Conservation (phyloP, 1,140 invertebrate species). For the Hyles euphorbiae region DNA sequence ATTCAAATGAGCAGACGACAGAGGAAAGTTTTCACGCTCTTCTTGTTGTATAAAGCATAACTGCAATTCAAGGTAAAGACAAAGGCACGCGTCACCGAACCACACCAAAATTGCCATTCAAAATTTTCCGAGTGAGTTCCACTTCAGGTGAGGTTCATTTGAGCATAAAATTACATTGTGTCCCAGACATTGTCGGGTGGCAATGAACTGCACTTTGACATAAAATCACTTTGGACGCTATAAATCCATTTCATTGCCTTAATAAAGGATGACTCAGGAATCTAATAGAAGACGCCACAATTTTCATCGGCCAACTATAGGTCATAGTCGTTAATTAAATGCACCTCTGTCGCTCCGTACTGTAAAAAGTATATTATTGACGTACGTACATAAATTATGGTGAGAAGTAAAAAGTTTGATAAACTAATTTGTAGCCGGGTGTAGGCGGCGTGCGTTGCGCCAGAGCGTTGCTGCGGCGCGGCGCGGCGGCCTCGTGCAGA, state of each 20-base stretch:
- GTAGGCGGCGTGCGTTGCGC: too few relatives aligned
- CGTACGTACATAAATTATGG: conserved; percentile 3
- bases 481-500: too few relatives aligned
- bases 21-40: conserved; percentile 61
- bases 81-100: conserved; percentile 51
- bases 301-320: conserved; percentile 55
- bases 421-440: neutral
- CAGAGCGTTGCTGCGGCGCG: too few relatives aligned
- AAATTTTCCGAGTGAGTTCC: conserved; percentile 69
- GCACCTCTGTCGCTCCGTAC: conserved; percentile 9
- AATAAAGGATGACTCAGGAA: conserved; percentile 70
- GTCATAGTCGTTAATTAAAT: conserved; percentile 46
- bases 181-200: conserved; percentile 66
- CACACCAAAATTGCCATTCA: conserved; percentile 65
- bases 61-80: conserved; percentile 59
- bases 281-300: conserved; percentile 63
- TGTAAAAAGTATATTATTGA: conserved; percentile 4
- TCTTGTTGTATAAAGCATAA: conserved; percentile 71
- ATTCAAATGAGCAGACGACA: conserved; percentile 34
- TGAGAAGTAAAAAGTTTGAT: conserved; percentile 2
- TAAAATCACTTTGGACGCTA: conserved; percentile 69
- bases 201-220: conserved; percentile 75
- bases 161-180: conserved; percentile 75
- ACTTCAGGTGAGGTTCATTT: conserved; percentile 67
- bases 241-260: conserved; percentile 73